phyloP scores from a whole-genome alignment of 2,888 invertebrate species.

The Alcis repandata region DNA sequence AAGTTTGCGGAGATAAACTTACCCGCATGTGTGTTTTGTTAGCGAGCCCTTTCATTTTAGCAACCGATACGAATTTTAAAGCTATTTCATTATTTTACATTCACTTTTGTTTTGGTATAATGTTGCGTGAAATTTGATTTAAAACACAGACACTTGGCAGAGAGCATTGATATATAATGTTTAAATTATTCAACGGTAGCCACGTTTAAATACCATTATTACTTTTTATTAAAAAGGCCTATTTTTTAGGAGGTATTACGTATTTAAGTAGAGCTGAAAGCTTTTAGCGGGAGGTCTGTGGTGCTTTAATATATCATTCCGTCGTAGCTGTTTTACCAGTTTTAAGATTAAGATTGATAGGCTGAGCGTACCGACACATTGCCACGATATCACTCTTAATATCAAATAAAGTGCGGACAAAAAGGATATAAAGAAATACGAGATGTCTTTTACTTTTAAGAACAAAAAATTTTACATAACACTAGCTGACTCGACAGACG shows the following conservation, averaged over 20 bases:
- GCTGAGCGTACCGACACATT: conserved; percentile 8
- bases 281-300: conserved; percentile 29
- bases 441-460: background rate
- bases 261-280: conserved; percentile 23
- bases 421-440: background rate
- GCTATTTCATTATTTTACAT: conserved; percentile 11
- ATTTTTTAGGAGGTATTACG: conserved; percentile 18
- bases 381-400: conserved; percentile 15
- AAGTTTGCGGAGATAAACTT: conserved; percentile 56
- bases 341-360: conserved; percentile 31
- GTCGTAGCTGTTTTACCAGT: conserved; percentile 26
- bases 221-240: conserved; percentile 11
- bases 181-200: conserved; percentile 19
- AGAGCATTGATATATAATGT: conserved; percentile 16
- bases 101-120: conserved; percentile 3
- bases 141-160: conserved; percentile 1
- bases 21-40: conserved; percentile 31
- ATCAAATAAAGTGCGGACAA: background rate
- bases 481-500: no score
- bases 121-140: conserved; percentile 9
- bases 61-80: conserved; percentile 22
- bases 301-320: conserved; percentile 34
- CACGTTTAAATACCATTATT: conserved; percentile 17
- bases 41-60: conserved; percentile 18
- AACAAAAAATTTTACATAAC: background rate